Conservation (phyloP, 2,797 vertebrate species). For the Galaxias olidus region DNA sequence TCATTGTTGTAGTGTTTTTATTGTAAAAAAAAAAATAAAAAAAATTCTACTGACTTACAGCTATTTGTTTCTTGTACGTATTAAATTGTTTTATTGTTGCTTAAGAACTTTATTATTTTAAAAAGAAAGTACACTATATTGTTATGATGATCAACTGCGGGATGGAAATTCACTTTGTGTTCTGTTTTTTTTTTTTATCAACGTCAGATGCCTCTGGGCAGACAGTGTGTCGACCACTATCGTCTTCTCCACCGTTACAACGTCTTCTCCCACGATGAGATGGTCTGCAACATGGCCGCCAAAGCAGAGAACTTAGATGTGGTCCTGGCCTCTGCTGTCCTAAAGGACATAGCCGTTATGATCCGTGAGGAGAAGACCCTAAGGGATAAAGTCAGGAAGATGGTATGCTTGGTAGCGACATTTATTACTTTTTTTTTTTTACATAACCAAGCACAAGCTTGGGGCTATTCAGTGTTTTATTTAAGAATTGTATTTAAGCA, state of each 20-base stretch:
- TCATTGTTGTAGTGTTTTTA: too few species aligned
- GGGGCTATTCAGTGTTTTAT: too few species aligned
- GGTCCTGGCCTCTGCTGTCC: slow-evolving; percentile 90
- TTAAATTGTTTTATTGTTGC: too few species aligned
- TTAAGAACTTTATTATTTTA: too few species aligned
- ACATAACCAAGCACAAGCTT: too few species aligned
- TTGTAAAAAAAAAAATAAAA: too few species aligned
- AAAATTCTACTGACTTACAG: too few species aligned
- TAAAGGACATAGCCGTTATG: slow-evolving; percentile 91
- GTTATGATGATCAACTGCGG: too few species aligned
- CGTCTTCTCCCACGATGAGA: slow-evolving; percentile 96
- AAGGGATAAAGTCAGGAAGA: slow-evolving; percentile 83
- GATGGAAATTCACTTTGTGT: background rate
- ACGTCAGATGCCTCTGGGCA: slow-evolving; percentile 86
- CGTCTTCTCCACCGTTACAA: slow-evolving; percentile 90
- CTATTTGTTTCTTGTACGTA: too few species aligned
- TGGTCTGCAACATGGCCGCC: slow-evolving; percentile 95
- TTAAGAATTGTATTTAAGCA: background rate
- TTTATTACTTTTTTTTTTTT: too few species aligned
- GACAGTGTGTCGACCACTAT: slow-evolving; percentile 96
- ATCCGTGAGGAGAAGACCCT: slow-evolving; percentile 84
- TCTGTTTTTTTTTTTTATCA: slow-evolving; percentile 9
- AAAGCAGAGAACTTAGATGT: slow-evolving; percentile 85
- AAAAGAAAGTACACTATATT: too few species aligned
- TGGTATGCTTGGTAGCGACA: too few species aligned